Conservation (phyloP, 1,140 invertebrate genomes). For the Venustaconcha ellipsiformis region DNA sequence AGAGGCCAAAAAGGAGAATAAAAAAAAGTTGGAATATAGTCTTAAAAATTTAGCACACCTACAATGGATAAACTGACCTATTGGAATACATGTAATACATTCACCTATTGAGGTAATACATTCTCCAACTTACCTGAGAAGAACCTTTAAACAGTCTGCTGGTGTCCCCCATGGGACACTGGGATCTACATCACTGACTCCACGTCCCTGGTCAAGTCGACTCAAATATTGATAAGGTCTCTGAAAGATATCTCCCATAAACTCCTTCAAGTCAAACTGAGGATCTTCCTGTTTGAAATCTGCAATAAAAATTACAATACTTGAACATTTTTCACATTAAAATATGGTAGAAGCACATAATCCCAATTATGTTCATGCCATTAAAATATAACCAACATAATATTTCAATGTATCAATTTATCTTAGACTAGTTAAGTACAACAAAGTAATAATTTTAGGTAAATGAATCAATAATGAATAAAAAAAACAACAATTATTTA, state of each 20-base stretch:
- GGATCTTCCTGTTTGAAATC: conserved; percentile 9
- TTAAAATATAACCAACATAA: no score
- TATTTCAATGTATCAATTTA: no score
- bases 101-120: no score
- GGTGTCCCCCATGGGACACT: conserved; percentile 21
- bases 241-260: not conserved
- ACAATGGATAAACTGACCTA: no score
- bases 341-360: not conserved
- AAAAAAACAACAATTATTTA: no score
- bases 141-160: conserved; percentile 27
- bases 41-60: no score
- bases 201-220: conserved; percentile 10
- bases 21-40: no score
- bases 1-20: no score
- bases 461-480: no score
- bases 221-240: conserved; percentile 3
- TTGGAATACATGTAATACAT: no score
- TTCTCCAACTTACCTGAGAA: conserved; percentile 21
- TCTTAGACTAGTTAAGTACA: no score
- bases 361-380: conserved; percentile 10
- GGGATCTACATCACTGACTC: conserved; percentile 23
- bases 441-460: no score
- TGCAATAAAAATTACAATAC: not conserved
- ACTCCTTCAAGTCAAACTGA: conserved; percentile 10
- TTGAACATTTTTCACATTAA: not conserved